Conservation (phyloP, 2,797 vertebrate genomes). For the Cirrhinus molitorella region DNA sequence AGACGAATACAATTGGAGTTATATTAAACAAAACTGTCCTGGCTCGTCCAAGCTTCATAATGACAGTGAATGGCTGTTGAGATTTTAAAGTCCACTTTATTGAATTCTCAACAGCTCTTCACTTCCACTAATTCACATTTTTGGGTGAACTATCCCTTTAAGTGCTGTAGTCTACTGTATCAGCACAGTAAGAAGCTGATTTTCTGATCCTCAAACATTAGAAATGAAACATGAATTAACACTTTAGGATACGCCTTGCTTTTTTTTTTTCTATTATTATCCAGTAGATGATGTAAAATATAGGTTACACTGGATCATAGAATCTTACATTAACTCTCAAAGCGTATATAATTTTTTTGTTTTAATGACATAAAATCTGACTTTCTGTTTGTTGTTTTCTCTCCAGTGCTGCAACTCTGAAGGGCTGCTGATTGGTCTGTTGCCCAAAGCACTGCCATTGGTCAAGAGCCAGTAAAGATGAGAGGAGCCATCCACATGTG, state of each 20-base stretch:
- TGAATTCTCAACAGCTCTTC: no score
- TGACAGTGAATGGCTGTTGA: no score
- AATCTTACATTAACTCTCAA: neutral
- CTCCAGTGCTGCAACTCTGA: conserved; percentile 89
- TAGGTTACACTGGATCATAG: neutral
- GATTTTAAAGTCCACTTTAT: no score
- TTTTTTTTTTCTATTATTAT: neutral
- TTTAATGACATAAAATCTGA: conserved; percentile 5
- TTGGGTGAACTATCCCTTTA: no score
- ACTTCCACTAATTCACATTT: no score
- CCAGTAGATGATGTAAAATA: neutral
- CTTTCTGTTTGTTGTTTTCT: conserved; percentile 75
- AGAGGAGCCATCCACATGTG: conserved; percentile 55
- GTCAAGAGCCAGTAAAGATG: conserved; percentile 55
- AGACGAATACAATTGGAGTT: no score
- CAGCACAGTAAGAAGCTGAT: no score
- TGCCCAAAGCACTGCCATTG: conserved; percentile 76
- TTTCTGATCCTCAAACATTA: neutral
- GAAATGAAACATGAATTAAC: neutral
- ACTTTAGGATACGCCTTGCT: neutral
- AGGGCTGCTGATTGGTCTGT: conserved; percentile 83
- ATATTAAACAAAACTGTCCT: no score
- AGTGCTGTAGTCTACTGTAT: no score
- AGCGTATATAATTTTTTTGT: neutral
- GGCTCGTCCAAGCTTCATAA: no score